A percentile compares a stretch with the other conserved stretches of the same genome.
Evolutionary conservation across 2,797 vertebrate species (phyloP).

Genomic region (Balearica regulorum): DNA sequence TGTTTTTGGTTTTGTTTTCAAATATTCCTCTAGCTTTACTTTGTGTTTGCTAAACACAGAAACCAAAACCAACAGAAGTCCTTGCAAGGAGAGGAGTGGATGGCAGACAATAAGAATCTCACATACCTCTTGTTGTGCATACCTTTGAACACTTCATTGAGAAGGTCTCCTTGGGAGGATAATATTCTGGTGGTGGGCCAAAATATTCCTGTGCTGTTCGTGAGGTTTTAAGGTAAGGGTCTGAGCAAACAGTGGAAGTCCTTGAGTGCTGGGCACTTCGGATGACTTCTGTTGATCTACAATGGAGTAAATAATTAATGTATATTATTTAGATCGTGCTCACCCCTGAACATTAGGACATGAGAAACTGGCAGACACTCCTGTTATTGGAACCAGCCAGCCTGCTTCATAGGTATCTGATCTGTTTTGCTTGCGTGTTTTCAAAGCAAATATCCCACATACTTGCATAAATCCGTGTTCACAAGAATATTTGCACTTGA

Average conservation of each 20-base stretch:
- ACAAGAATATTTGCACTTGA: not conserved
- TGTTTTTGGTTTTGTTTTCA: not conserved
- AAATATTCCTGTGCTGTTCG: not conserved
- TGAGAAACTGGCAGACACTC: not conserved
- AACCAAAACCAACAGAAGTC: not conserved
- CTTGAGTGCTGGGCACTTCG: not conserved
- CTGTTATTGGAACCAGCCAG: not conserved
- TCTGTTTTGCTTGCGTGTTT: not conserved
- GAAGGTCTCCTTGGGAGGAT: slow-evolving; percentile 43
- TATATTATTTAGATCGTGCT: not conserved
- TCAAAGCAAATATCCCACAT: not conserved
- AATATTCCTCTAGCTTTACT: not conserved
- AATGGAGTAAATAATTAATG: not conserved
- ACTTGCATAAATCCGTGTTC: not conserved
- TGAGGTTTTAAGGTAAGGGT: not conserved
- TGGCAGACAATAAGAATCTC: not conserved
- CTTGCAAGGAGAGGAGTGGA: not conserved
- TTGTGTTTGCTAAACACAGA: not conserved
- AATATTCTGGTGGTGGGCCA: not conserved
- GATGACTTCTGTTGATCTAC: not conserved
- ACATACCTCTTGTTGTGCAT: slow-evolving; percentile 56
- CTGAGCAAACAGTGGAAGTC: not conserved
- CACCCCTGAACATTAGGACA: not conserved
- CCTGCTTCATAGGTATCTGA: not conserved
- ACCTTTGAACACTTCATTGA: slow-evolving; percentile 55